Evolutionary conservation across 2,113 vertebrate genomes (phyloP).

Genomic region (Panurus biarmicus): DNA sequence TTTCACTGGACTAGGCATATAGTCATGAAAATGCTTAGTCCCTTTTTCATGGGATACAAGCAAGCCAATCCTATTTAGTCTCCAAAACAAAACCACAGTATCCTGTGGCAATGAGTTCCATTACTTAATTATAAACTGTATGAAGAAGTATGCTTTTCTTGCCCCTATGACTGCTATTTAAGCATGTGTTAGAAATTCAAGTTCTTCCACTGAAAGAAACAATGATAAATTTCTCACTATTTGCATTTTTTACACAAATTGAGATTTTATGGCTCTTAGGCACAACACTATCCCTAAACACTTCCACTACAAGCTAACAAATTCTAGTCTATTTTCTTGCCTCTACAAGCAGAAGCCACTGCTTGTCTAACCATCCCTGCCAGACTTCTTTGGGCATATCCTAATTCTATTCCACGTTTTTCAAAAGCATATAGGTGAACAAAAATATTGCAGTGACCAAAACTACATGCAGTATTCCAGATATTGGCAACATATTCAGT

Average conservation of each 20-base stretch:
- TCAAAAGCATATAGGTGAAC: not conserved
- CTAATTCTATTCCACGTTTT: not conserved
- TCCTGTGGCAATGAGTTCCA: not conserved
- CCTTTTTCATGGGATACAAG: not conserved
- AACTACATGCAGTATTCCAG: not conserved
- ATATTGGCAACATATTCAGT: not conserved
- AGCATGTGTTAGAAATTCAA: not conserved
- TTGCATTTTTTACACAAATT: not conserved
- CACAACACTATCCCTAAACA: not conserved
- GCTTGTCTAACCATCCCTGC: not conserved
- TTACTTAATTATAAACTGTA: not conserved
- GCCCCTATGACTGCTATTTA: not conserved
- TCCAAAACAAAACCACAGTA: not conserved
- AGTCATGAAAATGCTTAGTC: not conserved
- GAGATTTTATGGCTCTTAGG: not conserved
- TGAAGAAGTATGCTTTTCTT: not conserved
- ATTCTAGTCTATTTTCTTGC: not conserved
- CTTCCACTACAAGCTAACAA: not conserved
- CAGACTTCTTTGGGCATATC: not conserved
- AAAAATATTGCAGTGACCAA: not conserved
- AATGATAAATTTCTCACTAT: not conserved
- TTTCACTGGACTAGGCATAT: not conserved
- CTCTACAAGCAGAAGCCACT: not conserved
- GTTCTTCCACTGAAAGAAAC: not conserved
- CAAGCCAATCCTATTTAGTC: not conserved